phyloP scores from a whole-genome alignment of 2,888 invertebrate genomes.

The Dryobota labecula region DNA sequence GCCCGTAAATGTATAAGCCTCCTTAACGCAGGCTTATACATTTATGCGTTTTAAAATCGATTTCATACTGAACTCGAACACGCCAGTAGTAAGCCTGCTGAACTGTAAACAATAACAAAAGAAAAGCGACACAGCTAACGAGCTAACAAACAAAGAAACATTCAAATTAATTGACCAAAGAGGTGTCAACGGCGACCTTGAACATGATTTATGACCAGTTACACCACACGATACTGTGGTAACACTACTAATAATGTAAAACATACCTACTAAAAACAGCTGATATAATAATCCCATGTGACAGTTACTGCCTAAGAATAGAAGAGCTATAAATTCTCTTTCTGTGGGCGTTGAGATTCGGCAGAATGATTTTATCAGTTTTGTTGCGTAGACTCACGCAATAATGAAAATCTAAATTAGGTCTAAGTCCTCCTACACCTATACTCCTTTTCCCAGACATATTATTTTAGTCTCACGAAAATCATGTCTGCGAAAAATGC shows the following conservation, averaged over 20 bases:
- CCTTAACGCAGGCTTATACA: background rate
- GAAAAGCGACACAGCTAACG: conserved; percentile 17
- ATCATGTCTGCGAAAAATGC: too few species aligned
- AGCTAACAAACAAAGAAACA: conserved; percentile 28
- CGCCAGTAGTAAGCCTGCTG: background rate
- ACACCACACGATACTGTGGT: too few species aligned
- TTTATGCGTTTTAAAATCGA: background rate
- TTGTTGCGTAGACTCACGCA: background rate
- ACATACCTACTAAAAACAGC: conserved; percentile 16
- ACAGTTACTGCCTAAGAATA: conserved; percentile 20
- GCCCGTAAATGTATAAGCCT: background rate
- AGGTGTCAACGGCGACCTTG: conserved; percentile 39
- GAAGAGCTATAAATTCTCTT: conserved; percentile 12
- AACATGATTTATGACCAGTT: conserved; percentile 16
- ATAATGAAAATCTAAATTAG: too few species aligned
- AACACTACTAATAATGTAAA: background rate
- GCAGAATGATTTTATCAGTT: conserved; percentile 6
- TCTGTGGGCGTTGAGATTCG: conserved; percentile 10
- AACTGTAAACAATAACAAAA: conserved; percentile 42
- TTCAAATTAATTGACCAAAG: conserved; percentile 37
- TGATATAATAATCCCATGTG: conserved; percentile 19
- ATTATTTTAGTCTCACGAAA: too few species aligned
- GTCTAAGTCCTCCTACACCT: too few species aligned
- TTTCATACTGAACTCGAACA: background rate
- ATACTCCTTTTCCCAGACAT: too few species aligned